Conservation (phyloP, 2,113 vertebrate genomes). For the Chlorodrepanis virens region DNA sequence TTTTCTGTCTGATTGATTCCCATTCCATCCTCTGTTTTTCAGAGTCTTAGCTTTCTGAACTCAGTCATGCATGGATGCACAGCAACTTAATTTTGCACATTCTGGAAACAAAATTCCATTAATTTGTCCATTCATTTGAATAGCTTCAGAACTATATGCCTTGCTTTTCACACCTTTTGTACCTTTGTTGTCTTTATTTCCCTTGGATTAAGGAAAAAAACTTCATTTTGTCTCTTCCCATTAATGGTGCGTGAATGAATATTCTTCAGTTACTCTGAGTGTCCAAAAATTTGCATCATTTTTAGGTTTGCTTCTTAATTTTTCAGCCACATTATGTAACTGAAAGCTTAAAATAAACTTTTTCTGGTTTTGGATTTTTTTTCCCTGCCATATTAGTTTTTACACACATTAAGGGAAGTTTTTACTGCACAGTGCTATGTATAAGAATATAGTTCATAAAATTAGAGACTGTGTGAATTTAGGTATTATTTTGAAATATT, state of each 20-base stretch:
- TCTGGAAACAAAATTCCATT: neutral
- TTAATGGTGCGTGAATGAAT: neutral
- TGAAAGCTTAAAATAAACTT: neutral
- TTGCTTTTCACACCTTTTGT: neutral
- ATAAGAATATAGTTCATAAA: neutral
- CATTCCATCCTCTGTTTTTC: neutral
- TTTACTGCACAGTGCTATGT: neutral
- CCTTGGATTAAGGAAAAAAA: neutral
- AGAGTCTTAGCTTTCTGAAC: neutral
- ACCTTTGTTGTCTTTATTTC: neutral
- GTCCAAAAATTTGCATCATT: neutral
- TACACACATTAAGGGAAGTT: neutral
- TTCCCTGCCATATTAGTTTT: neutral
- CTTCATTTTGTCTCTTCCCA: neutral
- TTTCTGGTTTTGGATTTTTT: neutral
- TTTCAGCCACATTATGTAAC: neutral
- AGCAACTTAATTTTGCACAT: neutral
- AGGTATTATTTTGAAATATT: conserved; percentile 27
- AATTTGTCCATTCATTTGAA: neutral
- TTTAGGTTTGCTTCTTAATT: neutral
- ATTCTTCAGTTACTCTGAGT: neutral
- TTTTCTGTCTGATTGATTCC: conserved; percentile 1
- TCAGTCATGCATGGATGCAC: neutral
- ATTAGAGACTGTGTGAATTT: neutral
- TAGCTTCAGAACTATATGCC: neutral